phyloP scores from a whole-genome alignment of 2,888 invertebrate genomes.

The Cataglyphis albicans region DNA sequence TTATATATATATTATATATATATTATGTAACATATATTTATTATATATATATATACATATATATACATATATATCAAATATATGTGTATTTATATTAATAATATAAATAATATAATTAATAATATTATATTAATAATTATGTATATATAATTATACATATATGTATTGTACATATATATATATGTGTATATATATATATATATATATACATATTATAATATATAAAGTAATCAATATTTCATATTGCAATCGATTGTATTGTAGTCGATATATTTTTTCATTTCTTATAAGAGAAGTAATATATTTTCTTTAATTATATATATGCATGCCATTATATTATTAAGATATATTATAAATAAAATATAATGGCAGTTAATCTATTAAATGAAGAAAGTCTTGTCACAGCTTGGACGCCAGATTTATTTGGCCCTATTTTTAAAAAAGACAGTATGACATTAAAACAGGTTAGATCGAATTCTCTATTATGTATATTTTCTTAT shows the following conservation, averaged over 20 bases:
- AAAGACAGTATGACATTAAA: slow-evolving; percentile 48
- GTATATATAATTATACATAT: background rate
- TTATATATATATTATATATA: background rate
- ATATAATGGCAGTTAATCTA: background rate
- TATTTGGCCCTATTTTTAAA: slow-evolving; percentile 75
- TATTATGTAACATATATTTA: background rate
- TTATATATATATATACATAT: background rate
- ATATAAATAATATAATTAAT: too few species aligned
- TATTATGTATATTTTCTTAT: background rate
- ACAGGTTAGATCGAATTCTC: slow-evolving; percentile 72
- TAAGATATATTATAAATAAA: background rate
- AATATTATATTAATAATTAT: background rate
- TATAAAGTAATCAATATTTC: background rate
- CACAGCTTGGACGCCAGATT: slow-evolving; percentile 66
- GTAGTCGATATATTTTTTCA: background rate
- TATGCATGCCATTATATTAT: background rate
- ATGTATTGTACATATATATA: background rate
- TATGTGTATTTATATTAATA: background rate
- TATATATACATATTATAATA: background rate
- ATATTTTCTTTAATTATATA: slow-evolving; percentile 3
- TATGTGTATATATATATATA: background rate
- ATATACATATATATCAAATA: background rate
- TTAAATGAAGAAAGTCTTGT: background rate
- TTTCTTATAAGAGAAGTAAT: background rate
- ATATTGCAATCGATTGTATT: background rate